phyloP scores from a whole-genome alignment of 2,797 vertebrate species.

The Thalassophryne amazonica region DNA sequence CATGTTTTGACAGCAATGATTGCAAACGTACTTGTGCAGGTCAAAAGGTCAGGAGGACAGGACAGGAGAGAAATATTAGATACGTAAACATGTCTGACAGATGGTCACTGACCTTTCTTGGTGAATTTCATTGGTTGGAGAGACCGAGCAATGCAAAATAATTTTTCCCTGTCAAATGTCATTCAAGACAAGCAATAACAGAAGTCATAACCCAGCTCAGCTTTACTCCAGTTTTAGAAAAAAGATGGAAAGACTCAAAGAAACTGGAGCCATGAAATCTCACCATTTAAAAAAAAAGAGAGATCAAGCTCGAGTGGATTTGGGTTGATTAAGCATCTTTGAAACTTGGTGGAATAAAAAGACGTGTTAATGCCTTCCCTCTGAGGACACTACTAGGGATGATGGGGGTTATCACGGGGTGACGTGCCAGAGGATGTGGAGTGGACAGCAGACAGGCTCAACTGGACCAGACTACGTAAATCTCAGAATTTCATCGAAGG shows the following conservation, averaged over 20 bases:
- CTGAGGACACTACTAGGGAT: constrained; percentile 18
- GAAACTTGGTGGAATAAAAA: constrained; percentile 53
- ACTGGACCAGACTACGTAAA: constrained; percentile 42
- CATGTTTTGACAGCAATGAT: constrained; percentile 44
- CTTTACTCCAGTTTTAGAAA: constrained; percentile 55
- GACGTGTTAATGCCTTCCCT: constrained; percentile 58
- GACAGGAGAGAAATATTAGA: constrained; percentile 48
- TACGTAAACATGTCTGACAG: constrained; percentile 70
- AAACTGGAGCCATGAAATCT: constrained; percentile 72
- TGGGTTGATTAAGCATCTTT: constrained; percentile 67
- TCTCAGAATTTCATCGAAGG: constrained; percentile 39
- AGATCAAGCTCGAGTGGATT: constrained; percentile 74
- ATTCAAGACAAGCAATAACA: constrained; percentile 77
- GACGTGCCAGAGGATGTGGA: neutral
- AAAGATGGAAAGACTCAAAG: constrained; percentile 57
- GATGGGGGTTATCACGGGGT: constrained; percentile 7
- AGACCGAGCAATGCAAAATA: constrained; percentile 76
- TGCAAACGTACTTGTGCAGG: constrained; percentile 51
- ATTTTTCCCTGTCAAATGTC: constrained; percentile 78
- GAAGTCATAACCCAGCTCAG: constrained; percentile 76
- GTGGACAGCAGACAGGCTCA: constrained; percentile 33
- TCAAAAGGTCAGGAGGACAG: constrained; percentile 52
- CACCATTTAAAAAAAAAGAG: constrained; percentile 48
- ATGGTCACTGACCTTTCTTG: constrained; percentile 75
- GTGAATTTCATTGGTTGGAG: constrained; percentile 68